phyloP scores from a whole-genome alignment of 2,888 invertebrate species.

The Unio pictorum region DNA sequence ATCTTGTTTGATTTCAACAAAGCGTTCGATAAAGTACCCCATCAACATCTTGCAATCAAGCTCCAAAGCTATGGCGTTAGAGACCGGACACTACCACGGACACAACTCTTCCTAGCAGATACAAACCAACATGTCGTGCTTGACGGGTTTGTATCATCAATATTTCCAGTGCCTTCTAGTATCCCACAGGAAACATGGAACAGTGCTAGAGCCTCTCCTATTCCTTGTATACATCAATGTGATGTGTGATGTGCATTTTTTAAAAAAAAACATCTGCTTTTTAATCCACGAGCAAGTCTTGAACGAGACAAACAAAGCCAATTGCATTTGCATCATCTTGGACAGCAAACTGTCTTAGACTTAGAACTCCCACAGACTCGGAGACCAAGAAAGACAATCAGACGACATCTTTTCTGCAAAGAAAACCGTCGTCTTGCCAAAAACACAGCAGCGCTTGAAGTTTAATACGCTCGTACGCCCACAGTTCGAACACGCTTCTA shows the following conservation, averaged over 20 bases:
- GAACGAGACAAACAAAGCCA: neutral
- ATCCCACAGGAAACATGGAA: too few relatives aligned
- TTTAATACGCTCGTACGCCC: neutral
- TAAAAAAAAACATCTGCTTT: neutral
- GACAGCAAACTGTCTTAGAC: neutral
- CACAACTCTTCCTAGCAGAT: neutral
- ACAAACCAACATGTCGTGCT: neutral
- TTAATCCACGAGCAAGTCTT: neutral
- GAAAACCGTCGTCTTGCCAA: constrained; percentile 1
- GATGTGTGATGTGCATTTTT: too few relatives aligned
- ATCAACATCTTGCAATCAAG: too few relatives aligned
- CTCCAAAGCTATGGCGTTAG: neutral
- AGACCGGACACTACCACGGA: neutral
- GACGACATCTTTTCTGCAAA: neutral
- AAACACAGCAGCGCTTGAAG: neutral
- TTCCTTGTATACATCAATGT: neutral
- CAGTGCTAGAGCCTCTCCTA: neutral
- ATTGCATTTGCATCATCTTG: neutral
- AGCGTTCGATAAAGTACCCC: too few relatives aligned
- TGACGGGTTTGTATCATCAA: neutral
- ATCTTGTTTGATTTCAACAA: too few relatives aligned
- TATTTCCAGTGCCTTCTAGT: too few relatives aligned
- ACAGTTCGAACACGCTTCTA: neutral
- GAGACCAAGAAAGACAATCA: constrained; percentile 1
- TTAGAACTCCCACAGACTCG: constrained; percentile 1